A percentile compares a stretch with the other conserved stretches of the same genome.
Conservation (phyloP, 2,888 invertebrate genomes). For the Pyrgus malvae region DNA sequence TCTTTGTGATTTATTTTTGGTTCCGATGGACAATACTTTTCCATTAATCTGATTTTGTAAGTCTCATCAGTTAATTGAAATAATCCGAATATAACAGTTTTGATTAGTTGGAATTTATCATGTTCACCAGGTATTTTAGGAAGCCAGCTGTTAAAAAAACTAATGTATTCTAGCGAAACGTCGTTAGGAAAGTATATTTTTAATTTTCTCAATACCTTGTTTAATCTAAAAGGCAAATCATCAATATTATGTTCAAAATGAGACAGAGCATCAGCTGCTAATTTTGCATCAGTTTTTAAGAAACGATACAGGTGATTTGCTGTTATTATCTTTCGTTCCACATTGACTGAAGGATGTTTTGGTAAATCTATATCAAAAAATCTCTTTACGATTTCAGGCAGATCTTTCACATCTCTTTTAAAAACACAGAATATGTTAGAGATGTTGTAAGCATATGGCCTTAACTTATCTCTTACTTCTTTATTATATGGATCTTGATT, state of each 20-base stretch:
- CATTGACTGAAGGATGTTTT: no score
- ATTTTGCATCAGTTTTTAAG: slow-evolving; percentile 12
- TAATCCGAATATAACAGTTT: slow-evolving; percentile 43
- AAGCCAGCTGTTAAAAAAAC: slow-evolving; percentile 38
- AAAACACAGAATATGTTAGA: not conserved
- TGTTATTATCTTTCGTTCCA: slow-evolving; percentile 18
- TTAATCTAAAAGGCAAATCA: slow-evolving; percentile 33
- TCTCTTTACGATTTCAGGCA: slow-evolving; percentile 8
- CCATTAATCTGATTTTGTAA: slow-evolving; percentile 43
- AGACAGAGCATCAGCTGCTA: not conserved
- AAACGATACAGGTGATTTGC: not conserved
- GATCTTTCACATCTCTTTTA: slow-evolving; percentile 4
- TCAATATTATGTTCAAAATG: not conserved
- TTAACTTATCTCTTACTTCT: not conserved
- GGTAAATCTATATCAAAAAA: slow-evolving; percentile 8
- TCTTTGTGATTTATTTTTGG: slow-evolving; percentile 47
- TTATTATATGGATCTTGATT: slow-evolving; percentile 2
- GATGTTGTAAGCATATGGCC: slow-evolving; percentile 12
- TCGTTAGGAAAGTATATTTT: slow-evolving; percentile 54
- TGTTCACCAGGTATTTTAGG: slow-evolving; percentile 2
- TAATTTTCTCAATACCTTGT: slow-evolving; percentile 46
- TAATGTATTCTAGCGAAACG: slow-evolving; percentile 43
- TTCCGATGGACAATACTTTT: slow-evolving; percentile 45
- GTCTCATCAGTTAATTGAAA: slow-evolving; percentile 45
- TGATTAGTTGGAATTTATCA: not conserved